phyloP scores from a whole-genome alignment of 2,888 invertebrate species.

The Lithophane socia region DNA sequence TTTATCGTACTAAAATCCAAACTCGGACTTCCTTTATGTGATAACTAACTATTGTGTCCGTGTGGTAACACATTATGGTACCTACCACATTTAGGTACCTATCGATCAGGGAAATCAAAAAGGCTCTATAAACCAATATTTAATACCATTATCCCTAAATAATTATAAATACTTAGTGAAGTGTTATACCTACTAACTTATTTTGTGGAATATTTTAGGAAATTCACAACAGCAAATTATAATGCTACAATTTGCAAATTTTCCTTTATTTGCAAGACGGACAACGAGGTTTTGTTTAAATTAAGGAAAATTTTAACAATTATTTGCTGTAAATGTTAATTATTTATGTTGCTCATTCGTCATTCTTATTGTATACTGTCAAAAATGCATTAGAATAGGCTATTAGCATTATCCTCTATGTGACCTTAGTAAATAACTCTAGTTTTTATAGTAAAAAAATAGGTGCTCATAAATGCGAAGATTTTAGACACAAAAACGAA shows the following conservation, averaged over 20 bases:
- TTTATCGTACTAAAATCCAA: not conserved
- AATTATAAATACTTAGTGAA: constrained; percentile 5
- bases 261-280: constrained; percentile 48
- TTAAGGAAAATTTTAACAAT: constrained; percentile 44
- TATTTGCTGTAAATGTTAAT: constrained; percentile 42
- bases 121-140: constrained; percentile 2
- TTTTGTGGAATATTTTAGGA: constrained; percentile 19
- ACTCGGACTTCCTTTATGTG: not conserved
- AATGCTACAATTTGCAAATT: constrained; percentile 26
- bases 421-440: constrained; percentile 36
- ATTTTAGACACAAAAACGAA: constrained; percentile 8
- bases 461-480: not conserved
- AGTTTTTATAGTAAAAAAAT: constrained; percentile 21
- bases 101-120: constrained; percentile 12
- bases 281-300: constrained; percentile 45
- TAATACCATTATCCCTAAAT: constrained; percentile 23
- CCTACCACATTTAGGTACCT: not conserved
- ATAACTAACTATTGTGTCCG: not conserved
- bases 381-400: constrained; percentile 46
- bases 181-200: not conserved
- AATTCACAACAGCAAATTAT: constrained; percentile 20
- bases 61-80: not conserved
- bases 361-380: constrained; percentile 31
- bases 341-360: constrained; percentile 40
- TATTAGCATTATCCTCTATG: constrained; percentile 43